A percentile compares a stretch with the other conserved stretches of the same genome.
These are phyloP conservation scores for Phaethornis superciliosus DNA, from an alignment of 2,113 vertebrate genomes.

Conservation along the genomic window DNA sequence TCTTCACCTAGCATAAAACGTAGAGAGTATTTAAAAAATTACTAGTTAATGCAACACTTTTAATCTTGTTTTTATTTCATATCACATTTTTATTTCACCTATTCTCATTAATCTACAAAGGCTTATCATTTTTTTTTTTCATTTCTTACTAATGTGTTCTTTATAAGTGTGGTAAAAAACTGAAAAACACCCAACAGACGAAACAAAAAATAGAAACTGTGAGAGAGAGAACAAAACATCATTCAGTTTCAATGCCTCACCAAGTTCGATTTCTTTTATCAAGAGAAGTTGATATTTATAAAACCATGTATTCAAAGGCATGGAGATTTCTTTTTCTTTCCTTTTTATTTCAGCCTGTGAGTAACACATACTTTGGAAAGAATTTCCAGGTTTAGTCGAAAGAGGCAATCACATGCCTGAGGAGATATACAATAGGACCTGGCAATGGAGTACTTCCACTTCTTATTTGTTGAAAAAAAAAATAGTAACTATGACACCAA, in stretches of 20 bases:
- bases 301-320: background rate
- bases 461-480: background rate
- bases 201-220: background rate
- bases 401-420: background rate
- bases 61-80: background rate
- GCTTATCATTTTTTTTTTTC: background rate
- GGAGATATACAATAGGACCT: background rate
- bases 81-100: background rate
- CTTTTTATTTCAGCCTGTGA: slow-evolving; percentile 5
- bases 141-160: background rate
- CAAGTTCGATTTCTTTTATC: slow-evolving; percentile 10
- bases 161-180: background rate
- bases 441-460: background rate
- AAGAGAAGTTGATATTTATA: background rate
- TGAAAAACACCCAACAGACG: background rate
- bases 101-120: background rate
- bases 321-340: background rate
- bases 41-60: background rate
- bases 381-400: background rate
- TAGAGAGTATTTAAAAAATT: background rate
- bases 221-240: background rate
- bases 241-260: background rate
- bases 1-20: background rate
- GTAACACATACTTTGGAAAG: background rate
- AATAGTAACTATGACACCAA: background rate